phyloP scores from a whole-genome alignment of 1,140 invertebrate species.

The Cotesia glomerata region DNA sequence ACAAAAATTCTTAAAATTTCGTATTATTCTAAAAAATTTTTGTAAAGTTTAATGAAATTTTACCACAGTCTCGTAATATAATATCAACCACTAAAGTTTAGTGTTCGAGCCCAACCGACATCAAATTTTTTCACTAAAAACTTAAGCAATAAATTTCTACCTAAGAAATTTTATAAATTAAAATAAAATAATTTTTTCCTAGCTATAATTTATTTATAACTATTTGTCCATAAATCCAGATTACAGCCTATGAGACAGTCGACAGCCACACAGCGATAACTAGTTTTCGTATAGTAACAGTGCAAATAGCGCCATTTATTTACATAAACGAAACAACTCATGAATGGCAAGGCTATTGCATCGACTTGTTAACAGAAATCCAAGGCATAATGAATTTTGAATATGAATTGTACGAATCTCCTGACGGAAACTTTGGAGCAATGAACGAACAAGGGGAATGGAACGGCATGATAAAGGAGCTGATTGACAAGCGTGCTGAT shows the following conservation, averaged over 20 bases:
- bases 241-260: conserved; percentile 70
- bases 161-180: no score
- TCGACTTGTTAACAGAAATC: conserved; percentile 89
- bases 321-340: conserved; percentile 70
- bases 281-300: conserved; percentile 80
- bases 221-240: neutral
- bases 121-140: no score
- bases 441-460: conserved; percentile 87
- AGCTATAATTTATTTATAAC: no score
- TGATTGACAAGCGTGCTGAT: conserved; percentile 89
- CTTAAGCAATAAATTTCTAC: no score
- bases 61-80: no score
- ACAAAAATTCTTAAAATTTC: no score
- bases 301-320: conserved; percentile 87
- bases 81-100: no score
- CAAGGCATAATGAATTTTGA: conserved; percentile 84
- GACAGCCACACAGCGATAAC: conserved; percentile 79
- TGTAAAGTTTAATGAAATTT: no score
- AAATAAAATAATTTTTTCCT: no score
- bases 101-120: no score
- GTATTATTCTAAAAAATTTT: no score
- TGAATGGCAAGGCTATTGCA: conserved; percentile 86
- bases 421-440: conserved; percentile 82
- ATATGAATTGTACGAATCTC: conserved; percentile 81
- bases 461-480: conserved; percentile 91